Evolutionary conservation across 2,113 vertebrate genomes (phyloP).

Genomic region (Desmodus rotundus): DNA sequence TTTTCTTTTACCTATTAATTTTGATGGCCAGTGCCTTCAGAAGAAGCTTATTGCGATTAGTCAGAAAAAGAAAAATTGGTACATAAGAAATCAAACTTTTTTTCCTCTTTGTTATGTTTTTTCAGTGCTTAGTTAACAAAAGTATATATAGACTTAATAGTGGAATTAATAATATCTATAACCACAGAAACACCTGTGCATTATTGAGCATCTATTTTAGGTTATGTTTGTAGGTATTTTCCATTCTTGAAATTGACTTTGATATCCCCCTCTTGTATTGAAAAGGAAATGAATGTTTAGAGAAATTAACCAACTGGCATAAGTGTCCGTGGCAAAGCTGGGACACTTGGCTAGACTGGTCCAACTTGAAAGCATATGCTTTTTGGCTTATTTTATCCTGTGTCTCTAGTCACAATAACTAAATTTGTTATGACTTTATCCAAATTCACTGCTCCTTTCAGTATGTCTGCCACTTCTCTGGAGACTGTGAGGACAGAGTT

Average conservation of each 20-base stretch:
- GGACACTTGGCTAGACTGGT: background rate
- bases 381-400: background rate
- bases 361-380: background rate
- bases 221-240: background rate
- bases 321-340: background rate
- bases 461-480: background rate
- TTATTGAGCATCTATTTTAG: background rate
- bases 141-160: background rate
- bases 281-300: background rate
- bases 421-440: slow-evolving; percentile 5
- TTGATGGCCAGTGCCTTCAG: background rate
- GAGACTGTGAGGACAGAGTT: background rate
- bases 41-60: background rate
- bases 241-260: background rate
- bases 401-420: background rate
- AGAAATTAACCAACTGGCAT: background rate
- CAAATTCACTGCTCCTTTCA: background rate
- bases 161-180: background rate
- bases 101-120: background rate
- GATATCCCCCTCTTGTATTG: background rate
- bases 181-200: background rate
- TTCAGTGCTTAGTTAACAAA: background rate
- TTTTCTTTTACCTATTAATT: background rate
- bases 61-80: background rate
- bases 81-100: background rate